Percentiles rank a stretch among this genome's conserved stretches.
Evolutionary conservation across 2,888 invertebrate species (phyloP).

Genomic region (Agrochola litura): DNA sequence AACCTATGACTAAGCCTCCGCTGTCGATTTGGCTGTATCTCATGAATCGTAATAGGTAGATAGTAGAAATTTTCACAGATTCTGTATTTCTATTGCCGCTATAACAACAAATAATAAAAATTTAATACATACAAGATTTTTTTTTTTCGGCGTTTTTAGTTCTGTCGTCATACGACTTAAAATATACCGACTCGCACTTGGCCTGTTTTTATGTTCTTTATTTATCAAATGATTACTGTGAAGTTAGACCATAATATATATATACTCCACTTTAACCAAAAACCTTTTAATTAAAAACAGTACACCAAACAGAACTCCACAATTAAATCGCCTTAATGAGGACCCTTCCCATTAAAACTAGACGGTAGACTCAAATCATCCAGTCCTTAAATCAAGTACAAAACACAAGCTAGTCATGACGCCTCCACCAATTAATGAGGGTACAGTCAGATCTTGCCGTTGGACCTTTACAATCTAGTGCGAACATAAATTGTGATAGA

Average conservation of each 20-base stretch:
- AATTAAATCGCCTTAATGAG: slow-evolving; percentile 44
- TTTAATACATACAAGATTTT: too few species aligned
- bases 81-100: too few species aligned
- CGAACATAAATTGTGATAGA: slow-evolving; percentile 89
- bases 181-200: too few species aligned
- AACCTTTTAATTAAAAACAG: slow-evolving; percentile 45
- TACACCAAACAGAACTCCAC: slow-evolving; percentile 28
- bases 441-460: slow-evolving; percentile 80
- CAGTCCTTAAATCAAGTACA: slow-evolving; percentile 71
- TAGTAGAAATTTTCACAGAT: too few species aligned
- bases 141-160: too few species aligned
- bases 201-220: too few species aligned
- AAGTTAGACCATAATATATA: background rate
- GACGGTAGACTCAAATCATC: slow-evolving; percentile 54
- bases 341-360: slow-evolving; percentile 48
- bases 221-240: background rate
- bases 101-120: too few species aligned
- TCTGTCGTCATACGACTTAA: too few species aligned
- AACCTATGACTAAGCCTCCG: too few species aligned
- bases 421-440: slow-evolving; percentile 82
- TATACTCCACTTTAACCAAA: slow-evolving; percentile 33
- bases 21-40: too few species aligned
- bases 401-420: slow-evolving; percentile 78
- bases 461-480: slow-evolving; percentile 86
- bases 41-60: too few species aligned